phyloP scores from a whole-genome alignment of 2,888 invertebrate genomes.

The Celastrina argiolus region DNA sequence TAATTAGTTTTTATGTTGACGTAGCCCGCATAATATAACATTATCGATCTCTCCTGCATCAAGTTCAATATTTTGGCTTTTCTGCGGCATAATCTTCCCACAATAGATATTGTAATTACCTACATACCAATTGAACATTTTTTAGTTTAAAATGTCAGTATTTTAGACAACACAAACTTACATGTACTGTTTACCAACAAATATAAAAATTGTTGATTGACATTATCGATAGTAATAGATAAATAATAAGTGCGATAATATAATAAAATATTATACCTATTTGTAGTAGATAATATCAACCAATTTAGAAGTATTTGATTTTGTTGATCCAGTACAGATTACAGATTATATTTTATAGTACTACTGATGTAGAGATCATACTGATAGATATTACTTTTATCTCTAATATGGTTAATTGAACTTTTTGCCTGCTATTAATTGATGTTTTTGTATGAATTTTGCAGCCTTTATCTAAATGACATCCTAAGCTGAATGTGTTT shows the following conservation, averaged over 20 bases:
- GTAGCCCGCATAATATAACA: constrained; percentile 29
- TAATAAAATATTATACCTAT: background rate
- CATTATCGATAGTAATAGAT: background rate
- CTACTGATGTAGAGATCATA: background rate
- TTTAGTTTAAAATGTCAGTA: too few species aligned
- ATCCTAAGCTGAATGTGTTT: too few species aligned
- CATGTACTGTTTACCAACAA: too few species aligned
- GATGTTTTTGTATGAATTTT: too few species aligned
- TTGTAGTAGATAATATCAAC: background rate
- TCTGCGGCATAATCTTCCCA: background rate
- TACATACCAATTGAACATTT: background rate
- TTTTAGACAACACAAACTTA: too few species aligned
- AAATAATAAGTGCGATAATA: background rate
- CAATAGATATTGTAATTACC: background rate
- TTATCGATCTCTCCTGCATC: constrained; percentile 27
- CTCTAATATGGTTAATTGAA: background rate
- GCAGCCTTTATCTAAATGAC: too few species aligned
- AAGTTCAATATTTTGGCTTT: constrained; percentile 6
- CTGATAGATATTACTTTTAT: background rate
- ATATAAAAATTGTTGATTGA: background rate
- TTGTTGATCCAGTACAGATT: background rate
- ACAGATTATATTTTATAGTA: background rate
- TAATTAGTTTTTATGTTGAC: background rate
- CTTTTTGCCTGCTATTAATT: background rate
- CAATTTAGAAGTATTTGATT: constrained; percentile 3